These are phyloP conservation scores for Cephus nigrinus DNA, from an alignment of 2,888 invertebrate genomes.

Conservation along the genomic window DNA sequence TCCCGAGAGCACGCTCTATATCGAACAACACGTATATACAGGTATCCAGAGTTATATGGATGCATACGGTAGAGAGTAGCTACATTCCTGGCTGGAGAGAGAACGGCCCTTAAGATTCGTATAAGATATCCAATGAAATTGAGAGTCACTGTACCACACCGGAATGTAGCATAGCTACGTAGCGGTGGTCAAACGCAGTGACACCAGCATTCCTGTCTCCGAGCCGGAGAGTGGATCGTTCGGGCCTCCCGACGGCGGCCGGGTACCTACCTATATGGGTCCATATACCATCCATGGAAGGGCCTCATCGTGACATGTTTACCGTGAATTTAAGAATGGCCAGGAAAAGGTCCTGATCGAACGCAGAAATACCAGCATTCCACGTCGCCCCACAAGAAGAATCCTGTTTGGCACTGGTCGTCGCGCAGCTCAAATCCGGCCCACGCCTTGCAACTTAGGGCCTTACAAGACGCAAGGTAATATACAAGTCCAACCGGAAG, in stretches of 20 bases:
- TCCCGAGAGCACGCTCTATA: neutral
- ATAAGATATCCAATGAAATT: slow-evolving; percentile 3
- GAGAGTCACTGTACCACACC: slow-evolving; percentile 18
- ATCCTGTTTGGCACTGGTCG: neutral
- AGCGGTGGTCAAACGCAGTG: slow-evolving; percentile 22
- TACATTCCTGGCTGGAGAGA: neutral
- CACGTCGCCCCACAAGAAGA: neutral
- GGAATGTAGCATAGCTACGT: slow-evolving; percentile 18
- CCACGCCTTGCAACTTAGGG: neutral
- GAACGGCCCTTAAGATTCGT: neutral
- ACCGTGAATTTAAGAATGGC: neutral
- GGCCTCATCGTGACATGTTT: neutral
- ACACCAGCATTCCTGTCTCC: slow-evolving; percentile 17
- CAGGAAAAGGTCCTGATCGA: neutral
- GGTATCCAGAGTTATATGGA: neutral
- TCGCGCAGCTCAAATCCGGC: neutral
- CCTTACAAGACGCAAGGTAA: neutral
- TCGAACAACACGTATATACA: neutral
- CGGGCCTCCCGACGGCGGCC: neutral
- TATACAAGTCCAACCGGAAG: neutral
- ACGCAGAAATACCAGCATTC: neutral
- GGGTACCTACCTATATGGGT: neutral
- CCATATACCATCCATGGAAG: neutral
- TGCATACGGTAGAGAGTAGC: neutral
- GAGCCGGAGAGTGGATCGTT: neutral